Conservation (phyloP, 2,888 invertebrate genomes). For the Brachyptera putata region DNA sequence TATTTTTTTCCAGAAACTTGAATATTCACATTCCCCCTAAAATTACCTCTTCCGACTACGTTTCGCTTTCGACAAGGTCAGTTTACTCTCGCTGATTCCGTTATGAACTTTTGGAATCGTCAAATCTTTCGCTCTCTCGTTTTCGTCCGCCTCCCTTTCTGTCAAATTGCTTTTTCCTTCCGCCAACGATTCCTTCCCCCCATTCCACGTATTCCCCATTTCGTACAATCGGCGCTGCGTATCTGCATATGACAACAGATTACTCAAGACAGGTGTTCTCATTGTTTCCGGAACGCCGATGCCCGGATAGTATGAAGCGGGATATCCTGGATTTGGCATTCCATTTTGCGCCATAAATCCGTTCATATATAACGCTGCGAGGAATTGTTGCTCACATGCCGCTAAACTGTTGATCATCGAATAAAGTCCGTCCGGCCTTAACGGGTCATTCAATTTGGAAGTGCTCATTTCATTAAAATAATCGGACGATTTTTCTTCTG, state of each 20-base stretch:
- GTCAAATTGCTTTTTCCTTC: constrained; percentile 4
- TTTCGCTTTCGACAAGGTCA: constrained; percentile 11
- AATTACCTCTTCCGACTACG: constrained; percentile 7
- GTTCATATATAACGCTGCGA: constrained; percentile 49
- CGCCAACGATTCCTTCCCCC: background rate
- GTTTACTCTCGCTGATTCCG: background rate
- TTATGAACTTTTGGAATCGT: background rate
- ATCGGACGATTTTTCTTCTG: background rate
- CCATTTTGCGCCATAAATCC: constrained; percentile 40
- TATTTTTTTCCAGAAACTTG: no score
- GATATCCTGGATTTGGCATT: constrained; percentile 15
- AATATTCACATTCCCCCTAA: no score
- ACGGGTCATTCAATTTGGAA: constrained; percentile 7
- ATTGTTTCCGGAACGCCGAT: background rate
- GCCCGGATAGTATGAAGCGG: constrained; percentile 14
- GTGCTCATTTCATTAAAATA: constrained; percentile 2
- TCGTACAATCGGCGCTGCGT: constrained; percentile 36
- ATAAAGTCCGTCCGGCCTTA: constrained; percentile 41
- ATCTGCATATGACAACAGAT: constrained; percentile 29
- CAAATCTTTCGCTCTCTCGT: constrained; percentile 7
- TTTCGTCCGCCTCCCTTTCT: no score
- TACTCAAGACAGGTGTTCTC: constrained; percentile 20
- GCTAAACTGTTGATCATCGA: constrained; percentile 45
- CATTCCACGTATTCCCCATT: constrained; percentile 29
- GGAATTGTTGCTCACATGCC: constrained; percentile 45